These are phyloP conservation scores for Lycopodina hypogea DNA, from an alignment of 37 sponge, comb jelly and placozoan genomes.

Conservation along the genomic window DNA sequence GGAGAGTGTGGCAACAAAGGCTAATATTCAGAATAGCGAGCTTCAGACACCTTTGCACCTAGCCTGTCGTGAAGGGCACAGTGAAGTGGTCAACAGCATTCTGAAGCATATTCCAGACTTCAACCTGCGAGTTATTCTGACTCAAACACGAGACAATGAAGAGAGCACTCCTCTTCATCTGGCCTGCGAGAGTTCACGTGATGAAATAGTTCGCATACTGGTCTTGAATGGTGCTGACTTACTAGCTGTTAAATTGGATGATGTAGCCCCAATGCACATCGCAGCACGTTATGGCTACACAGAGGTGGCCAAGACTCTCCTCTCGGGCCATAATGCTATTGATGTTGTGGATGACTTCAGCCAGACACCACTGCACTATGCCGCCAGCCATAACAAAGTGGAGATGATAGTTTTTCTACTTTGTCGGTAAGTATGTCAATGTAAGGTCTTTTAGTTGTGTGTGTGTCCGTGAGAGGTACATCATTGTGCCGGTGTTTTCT, in stretches of 20 bases:
- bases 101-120: slow-evolving; percentile 15
- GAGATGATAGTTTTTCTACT: slow-evolving; percentile 82
- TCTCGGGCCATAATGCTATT: slow-evolving; percentile 22
- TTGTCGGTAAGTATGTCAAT: slow-evolving; percentile 54
- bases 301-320: slow-evolving; percentile 60
- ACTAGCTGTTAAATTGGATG: slow-evolving; percentile 38
- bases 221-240: slow-evolving; percentile 51
- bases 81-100: slow-evolving; percentile 66
- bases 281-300: slow-evolving; percentile 77
- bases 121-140: slow-evolving; percentile 10
- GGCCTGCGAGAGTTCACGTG: slow-evolving; percentile 73
- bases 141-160: slow-evolving; percentile 49
- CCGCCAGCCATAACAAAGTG: slow-evolving; percentile 69
- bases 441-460: no score
- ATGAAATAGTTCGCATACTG: slow-evolving; percentile 63
- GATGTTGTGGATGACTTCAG: slow-evolving; percentile 36
- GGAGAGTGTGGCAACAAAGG: no score
- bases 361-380: slow-evolving; percentile 81
- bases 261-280: slow-evolving; percentile 73
- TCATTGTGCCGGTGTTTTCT: no score
- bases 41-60: slow-evolving; percentile 63
- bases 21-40: neutral
- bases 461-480: neutral
- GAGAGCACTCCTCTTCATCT: slow-evolving; percentile 73
- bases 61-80: slow-evolving; percentile 73